Base-by-base conservation (phyloP, 2,113 vertebrate species). In the Petrocephalus microphthalmus region DNA sequence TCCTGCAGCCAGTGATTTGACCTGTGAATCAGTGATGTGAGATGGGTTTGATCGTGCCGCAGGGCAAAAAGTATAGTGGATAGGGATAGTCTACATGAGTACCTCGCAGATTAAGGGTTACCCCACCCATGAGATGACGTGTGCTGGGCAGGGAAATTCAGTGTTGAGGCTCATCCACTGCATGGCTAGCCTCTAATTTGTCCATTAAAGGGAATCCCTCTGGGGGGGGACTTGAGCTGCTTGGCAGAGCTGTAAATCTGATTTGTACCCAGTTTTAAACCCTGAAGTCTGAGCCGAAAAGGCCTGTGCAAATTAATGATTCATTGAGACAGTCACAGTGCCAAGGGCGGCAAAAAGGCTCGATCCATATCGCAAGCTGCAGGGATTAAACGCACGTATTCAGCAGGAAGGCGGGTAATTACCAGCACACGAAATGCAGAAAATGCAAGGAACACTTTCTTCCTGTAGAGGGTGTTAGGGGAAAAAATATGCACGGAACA, bases 181-280 rank as follows among this genome's bases (percentile, higher is more conserved):
- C 13, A 74, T 74, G 33, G 67, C 17, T 37, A n/a, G 13, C 37
- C 37, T 82, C 42, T 82, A 33, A 82, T 82, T 33, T 29, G 25
- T 53, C 52, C 84, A 53, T 85, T 85, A 85, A 54, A 15, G 33
- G 67, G 52, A 29, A 85, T 74, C 15, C n/a, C 47, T 52, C 84
- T 56, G 84, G 7, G 47, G 47, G 22, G 45, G 56, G 20, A 22
- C 22, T 54, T 85, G 3, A 29, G 52, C 51, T 56, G 84, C 84
- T 56, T 37, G n/a, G 52, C 52, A 54, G 13, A 53, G 52, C 84
- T 85, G 52, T 54, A 53, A 85, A 85, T 54, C 51, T 85, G 11
- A 85, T 85, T 85, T 85, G 49, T 54, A 54, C 52, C 51, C 84
- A 85, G 84, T 17, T 53, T 85, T 53, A 85, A 53, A 37, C 25